Conservation (phyloP, 2,113 vertebrate species). For the Nycticorax nycticorax region DNA sequence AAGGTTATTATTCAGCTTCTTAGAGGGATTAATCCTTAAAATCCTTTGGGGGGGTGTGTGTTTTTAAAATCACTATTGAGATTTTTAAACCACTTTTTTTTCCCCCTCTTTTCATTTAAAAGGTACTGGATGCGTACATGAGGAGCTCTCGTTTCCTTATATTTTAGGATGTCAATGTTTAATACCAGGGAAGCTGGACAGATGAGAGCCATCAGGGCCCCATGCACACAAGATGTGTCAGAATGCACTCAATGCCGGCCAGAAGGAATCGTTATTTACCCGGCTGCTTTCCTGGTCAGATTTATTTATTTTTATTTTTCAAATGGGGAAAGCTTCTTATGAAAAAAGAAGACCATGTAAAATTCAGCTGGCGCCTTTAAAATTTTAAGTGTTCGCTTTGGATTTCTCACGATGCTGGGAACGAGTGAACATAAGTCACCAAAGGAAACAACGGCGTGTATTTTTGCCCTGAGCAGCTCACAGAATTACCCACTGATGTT, state of each 20-base stretch:
- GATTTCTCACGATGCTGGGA: background rate
- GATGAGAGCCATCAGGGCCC: background rate
- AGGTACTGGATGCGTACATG: fast-evolving
- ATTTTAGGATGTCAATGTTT: background rate
- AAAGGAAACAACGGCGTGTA: background rate
- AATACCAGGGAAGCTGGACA: background rate
- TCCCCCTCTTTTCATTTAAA: background rate
- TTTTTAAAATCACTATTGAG: background rate
- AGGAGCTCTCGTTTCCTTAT: background rate
- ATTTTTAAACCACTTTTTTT: background rate
- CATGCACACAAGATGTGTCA: background rate
- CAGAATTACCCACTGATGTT: background rate
- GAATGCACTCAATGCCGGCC: background rate
- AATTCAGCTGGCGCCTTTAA: background rate
- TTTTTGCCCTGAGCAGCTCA: background rate
- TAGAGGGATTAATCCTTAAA: slow-evolving; percentile 7
- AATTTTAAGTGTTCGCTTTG: background rate
- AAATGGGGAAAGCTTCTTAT: background rate
- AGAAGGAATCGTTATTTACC: background rate
- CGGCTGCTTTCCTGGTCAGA: background rate
- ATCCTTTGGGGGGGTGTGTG: background rate
- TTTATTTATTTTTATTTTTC: background rate
- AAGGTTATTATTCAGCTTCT: background rate
- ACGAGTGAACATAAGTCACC: background rate
- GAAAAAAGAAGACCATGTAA: background rate